These are phyloP conservation scores for Pelodytes ibericus DNA, from an alignment of 2,797 vertebrate species.

Conservation along the genomic window DNA sequence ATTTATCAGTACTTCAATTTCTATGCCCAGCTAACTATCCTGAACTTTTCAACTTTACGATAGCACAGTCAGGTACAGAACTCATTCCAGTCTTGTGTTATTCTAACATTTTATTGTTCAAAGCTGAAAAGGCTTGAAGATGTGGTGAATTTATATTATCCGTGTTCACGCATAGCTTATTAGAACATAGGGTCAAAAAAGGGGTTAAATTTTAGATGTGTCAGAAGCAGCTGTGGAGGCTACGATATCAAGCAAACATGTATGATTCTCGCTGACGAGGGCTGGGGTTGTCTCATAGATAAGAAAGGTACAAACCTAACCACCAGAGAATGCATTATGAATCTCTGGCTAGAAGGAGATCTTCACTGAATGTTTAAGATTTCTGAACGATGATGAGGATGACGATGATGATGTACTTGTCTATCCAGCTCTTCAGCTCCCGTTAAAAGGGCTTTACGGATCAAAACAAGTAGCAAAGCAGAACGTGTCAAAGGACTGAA, in stretches of 20 bases:
- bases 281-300: slow-evolving; percentile 31
- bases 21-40: slow-evolving; percentile 13
- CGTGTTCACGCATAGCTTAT: slow-evolving; percentile 24
- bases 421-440: background rate
- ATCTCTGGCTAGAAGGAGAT: slow-evolving; percentile 13
- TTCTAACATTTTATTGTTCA: slow-evolving; percentile 38
- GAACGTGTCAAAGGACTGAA: background rate
- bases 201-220: slow-evolving; percentile 32
- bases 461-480: no score
- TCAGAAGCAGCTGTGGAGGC: slow-evolving; percentile 43
- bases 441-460: background rate
- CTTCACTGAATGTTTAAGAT: background rate
- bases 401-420: slow-evolving; percentile 10
- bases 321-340: slow-evolving; percentile 34
- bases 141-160: slow-evolving; percentile 19
- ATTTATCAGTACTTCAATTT: slow-evolving; percentile 10
- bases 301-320: slow-evolving; percentile 24
- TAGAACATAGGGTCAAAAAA: slow-evolving; percentile 52
- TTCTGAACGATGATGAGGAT: background rate
- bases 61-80: slow-evolving; percentile 31
- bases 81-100: slow-evolving; percentile 32
- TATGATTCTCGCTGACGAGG: slow-evolving; percentile 24
- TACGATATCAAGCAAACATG: slow-evolving; percentile 44
- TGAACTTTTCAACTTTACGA: slow-evolving; percentile 25
- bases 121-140: slow-evolving; percentile 22